phyloP scores from a whole-genome alignment of 1,140 invertebrate species.

The Andrena cerasifolii region DNA sequence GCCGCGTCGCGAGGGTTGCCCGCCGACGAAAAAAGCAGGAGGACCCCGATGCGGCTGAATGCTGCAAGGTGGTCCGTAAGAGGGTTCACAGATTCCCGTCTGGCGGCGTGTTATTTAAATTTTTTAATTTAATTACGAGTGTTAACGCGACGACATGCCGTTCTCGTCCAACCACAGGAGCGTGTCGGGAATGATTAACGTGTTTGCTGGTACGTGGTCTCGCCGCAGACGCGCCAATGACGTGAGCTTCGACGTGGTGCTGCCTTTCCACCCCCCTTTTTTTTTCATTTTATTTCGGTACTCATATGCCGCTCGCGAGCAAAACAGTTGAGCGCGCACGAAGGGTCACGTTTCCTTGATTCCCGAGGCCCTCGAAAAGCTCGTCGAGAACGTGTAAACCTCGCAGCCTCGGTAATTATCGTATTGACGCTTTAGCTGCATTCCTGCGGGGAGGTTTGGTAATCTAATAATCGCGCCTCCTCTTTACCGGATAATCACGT shows the following conservation, averaged over 20 bases:
- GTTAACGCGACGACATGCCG: constrained; percentile 34
- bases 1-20: constrained; percentile 7
- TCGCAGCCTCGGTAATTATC: constrained; percentile 23
- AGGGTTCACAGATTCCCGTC: constrained; percentile 3
- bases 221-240: constrained; percentile 51
- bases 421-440: constrained; percentile 15
- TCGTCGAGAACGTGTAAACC: constrained; percentile 6
- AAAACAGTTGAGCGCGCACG: not conserved
- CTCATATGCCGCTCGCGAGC: not conserved
- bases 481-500: constrained; percentile 5
- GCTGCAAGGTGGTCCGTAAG: constrained; percentile 13
- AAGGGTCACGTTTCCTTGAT: constrained; percentile 38
- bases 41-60: constrained; percentile 15
- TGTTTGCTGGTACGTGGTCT: constrained; percentile 42
- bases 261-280: not conserved
- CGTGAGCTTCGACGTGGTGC: constrained; percentile 22
- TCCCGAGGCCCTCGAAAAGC: constrained; percentile 8
- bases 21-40: not conserved
- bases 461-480: constrained; percentile 19
- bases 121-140: constrained; percentile 64
- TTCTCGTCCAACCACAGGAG: not conserved
- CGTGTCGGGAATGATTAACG: constrained; percentile 60
- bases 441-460: not conserved
- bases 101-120: constrained; percentile 47
- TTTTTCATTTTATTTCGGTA: constrained; percentile 25